Conservation (phyloP, 2,888 invertebrate species). For the Mayetiola destructor region DNA sequence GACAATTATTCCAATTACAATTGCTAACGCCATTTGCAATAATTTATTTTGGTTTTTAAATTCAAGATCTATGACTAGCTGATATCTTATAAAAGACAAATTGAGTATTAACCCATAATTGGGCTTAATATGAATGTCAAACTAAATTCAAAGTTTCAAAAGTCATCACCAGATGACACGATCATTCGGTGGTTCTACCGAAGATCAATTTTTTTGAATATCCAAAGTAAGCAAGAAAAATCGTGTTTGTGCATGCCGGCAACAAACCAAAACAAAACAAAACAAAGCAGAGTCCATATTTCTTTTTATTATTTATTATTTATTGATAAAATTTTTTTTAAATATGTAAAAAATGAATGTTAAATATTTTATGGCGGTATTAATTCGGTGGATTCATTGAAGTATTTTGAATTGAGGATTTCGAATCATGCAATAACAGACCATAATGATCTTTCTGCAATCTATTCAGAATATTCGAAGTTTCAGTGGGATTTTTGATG, state of each 20-base stretch:
- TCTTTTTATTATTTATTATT: neutral
- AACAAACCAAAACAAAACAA: neutral
- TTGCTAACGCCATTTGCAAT: too few relatives aligned
- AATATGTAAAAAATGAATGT: neutral
- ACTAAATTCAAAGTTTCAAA: too few relatives aligned
- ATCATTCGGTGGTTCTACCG: neutral
- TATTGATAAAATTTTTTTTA: neutral
- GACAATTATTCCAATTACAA: too few relatives aligned
- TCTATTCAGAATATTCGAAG: too few relatives aligned
- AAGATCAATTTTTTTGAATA: neutral
- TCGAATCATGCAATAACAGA: neutral
- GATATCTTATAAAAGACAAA: too few relatives aligned
- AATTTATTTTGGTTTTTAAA: neutral
- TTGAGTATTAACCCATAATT: too few relatives aligned
- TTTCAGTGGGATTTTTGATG: neutral
- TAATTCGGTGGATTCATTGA: neutral
- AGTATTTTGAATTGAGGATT: neutral
- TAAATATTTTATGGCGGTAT: neutral
- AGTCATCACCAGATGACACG: too few relatives aligned
- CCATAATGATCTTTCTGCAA: neutral
- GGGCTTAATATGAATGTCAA: too few relatives aligned
- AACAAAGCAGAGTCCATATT: neutral
- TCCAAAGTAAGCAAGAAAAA: neutral
- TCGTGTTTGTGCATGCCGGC: too few relatives aligned
- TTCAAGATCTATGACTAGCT: too few relatives aligned